Evolutionary conservation across 2,797 vertebrate species (phyloP), one percentile per base, ranked within the genome.

Genomic region (Orestias chungarensis): DNA sequence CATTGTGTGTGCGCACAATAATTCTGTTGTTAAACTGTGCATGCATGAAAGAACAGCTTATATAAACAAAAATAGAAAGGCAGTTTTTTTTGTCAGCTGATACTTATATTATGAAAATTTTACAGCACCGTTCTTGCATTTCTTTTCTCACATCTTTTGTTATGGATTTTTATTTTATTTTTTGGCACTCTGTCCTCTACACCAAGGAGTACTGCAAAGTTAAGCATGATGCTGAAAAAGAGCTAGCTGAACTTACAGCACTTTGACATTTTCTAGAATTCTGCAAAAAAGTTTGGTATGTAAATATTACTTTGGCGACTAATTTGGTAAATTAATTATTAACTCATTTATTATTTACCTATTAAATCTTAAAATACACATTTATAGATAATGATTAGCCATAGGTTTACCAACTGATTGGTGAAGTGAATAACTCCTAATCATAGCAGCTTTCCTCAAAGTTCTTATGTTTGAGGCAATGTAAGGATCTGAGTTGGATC

Each of bases 51-150:
- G 70, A 74, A 79, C 64, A 52, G 29, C 74, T 69, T 72, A 76
- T 64, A 78, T 70, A 68, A 72, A 75, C 42, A 80, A 77, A 69
- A 69, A 87, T 64, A 44, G n/a, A 74, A 82, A 64, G 40, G 71
- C 64, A 5, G 25, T 54, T 15, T 43, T 72, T 78, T 64, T 49
- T 86, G 62, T 50, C 40, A 72, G 82, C 66, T 38, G 59, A 75
- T 47, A 78, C 35, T 70, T 49, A 83, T 50, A 14, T 52, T 66
- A 70, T 75, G 79, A 77, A 68, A 70, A 72, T 76, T 73, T 68
- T 70, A 54, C 65, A 65, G 66, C 70, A 66, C 47, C 55, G 69
- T 72, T 64, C 25, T 54, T 62, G 70, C 17, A 78, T 73, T 79
- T 6, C 69, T 82, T 76, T 79, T 25, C 49, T 50, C 66, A 69